Base-by-base conservation (phyloP, 2,888 invertebrate species). In the Drosophila flavopinicola region DNA sequence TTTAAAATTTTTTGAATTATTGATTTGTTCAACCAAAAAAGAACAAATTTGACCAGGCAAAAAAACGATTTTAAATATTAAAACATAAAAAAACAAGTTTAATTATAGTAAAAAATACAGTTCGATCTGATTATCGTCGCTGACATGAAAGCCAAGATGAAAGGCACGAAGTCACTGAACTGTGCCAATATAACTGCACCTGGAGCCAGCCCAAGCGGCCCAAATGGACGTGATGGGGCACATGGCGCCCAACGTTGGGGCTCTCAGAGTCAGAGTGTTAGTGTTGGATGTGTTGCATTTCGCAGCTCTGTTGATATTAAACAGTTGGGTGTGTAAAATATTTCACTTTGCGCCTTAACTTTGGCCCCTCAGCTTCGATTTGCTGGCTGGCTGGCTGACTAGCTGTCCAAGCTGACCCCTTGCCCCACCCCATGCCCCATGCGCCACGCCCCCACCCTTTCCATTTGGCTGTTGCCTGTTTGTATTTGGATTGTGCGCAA, bases 341-440 rank as follows among this genome's bases (percentile, higher is more conserved):
- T 84, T 78, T 45, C 54, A 78, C 75, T 75, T 82, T 67, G 48
- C 67, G 70, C 75, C 67, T 68, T 59, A 48, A 49, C 57, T 61
- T 59, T 37, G 33, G 27, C 24, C 49, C 13, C 51, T 57, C 47
- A 61, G 61, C 75, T 67, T 70, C 84, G 80, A 77, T 77, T 80
- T 72, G 45, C 73, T 66, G 76, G 49, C 66, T 75, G 73, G 66
- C 53, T 57, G 47, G 30, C 57, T 49, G 52, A 13, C 24, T 20
- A 3, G 6, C 9, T 27, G 44, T 30, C 30, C 44, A 9, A 44
- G 17, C 35, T 24, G 24, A 38, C 15, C 60, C 13, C 25, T n/a
- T n/a, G n/a, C 11, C 60, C 7, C 24, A n/a, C 20, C 13, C 1
- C 30, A 3, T 17, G 1, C 41, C 20, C 1, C 32, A 15, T 41